A percentile compares a stretch with the other conserved stretches of the same genome.
Evolutionary conservation across 2,797 vertebrate species (phyloP).

Genomic region (Paratrypauchen microcephalus): DNA sequence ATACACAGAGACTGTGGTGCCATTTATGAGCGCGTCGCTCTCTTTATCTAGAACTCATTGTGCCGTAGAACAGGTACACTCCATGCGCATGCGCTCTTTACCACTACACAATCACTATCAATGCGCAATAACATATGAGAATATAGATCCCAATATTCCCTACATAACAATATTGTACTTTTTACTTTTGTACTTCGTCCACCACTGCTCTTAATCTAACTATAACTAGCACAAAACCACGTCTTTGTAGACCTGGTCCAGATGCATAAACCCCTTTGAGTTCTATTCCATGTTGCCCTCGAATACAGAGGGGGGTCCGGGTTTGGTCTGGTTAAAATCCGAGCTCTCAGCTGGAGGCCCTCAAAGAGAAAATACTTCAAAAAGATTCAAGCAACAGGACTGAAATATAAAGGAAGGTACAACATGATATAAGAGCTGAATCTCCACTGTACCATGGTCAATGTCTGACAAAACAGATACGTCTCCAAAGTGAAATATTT

Average conservation of each 20-base stretch:
- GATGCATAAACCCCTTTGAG: conserved; percentile 4
- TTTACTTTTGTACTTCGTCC: too few relatives aligned
- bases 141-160: too few relatives aligned
- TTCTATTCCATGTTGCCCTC: neutral
- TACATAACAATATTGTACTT: too few relatives aligned
- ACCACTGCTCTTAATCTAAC: too few relatives aligned
- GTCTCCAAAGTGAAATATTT: too few relatives aligned
- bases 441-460: neutral
- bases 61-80: too few relatives aligned
- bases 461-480: neutral
- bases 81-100: too few relatives aligned
- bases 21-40: too few relatives aligned
- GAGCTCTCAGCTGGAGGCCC: conserved; percentile 3
- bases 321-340: conserved; percentile 3
- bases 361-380: neutral
- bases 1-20: too few relatives aligned
- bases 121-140: too few relatives aligned
- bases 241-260: neutral
- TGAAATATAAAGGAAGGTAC: conserved; percentile 1
- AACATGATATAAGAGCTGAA: neutral
- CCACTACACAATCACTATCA: too few relatives aligned
- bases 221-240: neutral
- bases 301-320: neutral
- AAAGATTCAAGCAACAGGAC: neutral
- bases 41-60: too few relatives aligned